phyloP scores from a whole-genome alignment of 2,888 invertebrate genomes.

The Lasioglossum malachurum region DNA sequence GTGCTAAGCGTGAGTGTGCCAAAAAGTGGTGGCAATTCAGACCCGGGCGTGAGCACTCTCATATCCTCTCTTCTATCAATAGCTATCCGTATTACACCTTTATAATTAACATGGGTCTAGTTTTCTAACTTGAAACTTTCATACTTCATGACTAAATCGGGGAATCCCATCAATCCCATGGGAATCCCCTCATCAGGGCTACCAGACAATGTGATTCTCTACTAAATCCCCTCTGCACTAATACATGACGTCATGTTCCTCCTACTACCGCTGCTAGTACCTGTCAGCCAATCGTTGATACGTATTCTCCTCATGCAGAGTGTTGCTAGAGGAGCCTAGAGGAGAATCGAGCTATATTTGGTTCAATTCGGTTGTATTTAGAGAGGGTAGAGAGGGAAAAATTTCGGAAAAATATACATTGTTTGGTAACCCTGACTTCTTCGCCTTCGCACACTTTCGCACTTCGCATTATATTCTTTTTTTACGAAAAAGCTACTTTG shows the following conservation, averaged over 20 bases:
- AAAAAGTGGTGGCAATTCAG: too few species aligned
- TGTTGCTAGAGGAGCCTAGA: neutral
- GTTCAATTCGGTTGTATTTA: neutral
- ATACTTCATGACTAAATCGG: neutral
- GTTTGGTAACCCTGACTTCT: neutral
- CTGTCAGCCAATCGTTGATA: neutral
- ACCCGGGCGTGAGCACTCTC: too few species aligned
- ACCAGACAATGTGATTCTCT: too few species aligned
- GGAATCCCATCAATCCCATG: neutral
- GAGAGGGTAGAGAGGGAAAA: neutral
- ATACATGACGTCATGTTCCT: too few species aligned
- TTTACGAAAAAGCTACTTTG: neutral
- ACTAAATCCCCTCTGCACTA: too few species aligned
- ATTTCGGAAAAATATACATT: neutral
- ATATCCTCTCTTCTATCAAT: too few species aligned
- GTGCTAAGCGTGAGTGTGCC: too few species aligned
- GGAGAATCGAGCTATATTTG: neutral
- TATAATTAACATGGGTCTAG: neutral
- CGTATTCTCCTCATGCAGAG: neutral
- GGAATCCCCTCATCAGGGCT: neutral
- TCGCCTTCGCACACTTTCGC: fast-evolving
- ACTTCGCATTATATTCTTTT: neutral
- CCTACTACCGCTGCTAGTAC: too few species aligned
- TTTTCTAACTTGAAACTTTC: neutral
- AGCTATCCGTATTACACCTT: neutral